Evolutionary conservation across 2,797 vertebrate species (phyloP).

Genomic region (Coilia nasus): DNA sequence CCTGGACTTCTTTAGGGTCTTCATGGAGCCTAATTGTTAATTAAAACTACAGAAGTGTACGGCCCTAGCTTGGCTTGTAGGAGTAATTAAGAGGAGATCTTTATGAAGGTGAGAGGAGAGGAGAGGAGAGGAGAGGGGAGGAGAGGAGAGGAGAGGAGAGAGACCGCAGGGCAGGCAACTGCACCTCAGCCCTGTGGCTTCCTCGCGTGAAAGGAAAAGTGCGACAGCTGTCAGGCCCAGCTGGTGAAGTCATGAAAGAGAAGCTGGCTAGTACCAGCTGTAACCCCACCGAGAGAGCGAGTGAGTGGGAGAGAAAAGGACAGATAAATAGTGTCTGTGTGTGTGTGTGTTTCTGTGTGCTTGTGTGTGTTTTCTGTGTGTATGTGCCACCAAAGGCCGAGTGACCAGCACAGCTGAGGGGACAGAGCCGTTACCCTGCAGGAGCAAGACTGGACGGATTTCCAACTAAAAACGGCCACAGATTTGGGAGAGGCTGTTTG

Average conservation of each 20-base stretch:
- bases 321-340: neutral
- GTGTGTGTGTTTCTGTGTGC: neutral
- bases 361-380: neutral
- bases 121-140: neutral
- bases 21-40: neutral
- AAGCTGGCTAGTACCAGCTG: slow-evolving; percentile 24
- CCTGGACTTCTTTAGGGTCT: neutral
- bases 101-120: neutral
- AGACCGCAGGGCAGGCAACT: neutral
- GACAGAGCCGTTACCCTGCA: neutral
- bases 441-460: neutral
- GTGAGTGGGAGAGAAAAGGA: neutral
- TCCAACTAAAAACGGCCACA: neutral
- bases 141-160: neutral
- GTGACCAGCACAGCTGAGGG: slow-evolving; percentile 47
- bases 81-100: neutral
- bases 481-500: neutral
- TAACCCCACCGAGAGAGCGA: slow-evolving; percentile 11
- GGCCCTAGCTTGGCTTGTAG: neutral
- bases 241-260: slow-evolving; percentile 36
- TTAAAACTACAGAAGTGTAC: neutral
- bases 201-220: slow-evolving; percentile 26
- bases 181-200: neutral
- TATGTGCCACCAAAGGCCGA: slow-evolving; percentile 15
- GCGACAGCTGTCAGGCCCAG: slow-evolving; percentile 50